A percentile compares a stretch with the other conserved stretches of the same genome.
Conservation (phyloP, 2,113 vertebrate species). For the Corynorhinus townsendii region DNA sequence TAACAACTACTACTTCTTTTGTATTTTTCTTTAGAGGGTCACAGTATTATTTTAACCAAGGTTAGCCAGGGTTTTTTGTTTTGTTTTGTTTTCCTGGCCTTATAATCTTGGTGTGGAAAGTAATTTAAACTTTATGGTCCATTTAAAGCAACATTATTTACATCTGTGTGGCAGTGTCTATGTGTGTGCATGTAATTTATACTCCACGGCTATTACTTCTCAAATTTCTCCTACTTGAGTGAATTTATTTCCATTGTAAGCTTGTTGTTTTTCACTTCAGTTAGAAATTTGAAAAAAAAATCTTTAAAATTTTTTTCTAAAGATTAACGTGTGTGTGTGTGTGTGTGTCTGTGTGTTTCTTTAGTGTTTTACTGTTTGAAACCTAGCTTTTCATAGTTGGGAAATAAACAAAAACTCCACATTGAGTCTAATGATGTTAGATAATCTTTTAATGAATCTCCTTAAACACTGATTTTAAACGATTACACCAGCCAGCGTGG, state of each 20-base stretch:
- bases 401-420: too few species aligned
- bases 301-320: too few species aligned
- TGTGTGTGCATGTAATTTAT: slow-evolving; percentile 50
- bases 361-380: too few species aligned
- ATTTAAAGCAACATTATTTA: slow-evolving; percentile 64
- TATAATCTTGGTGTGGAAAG: slow-evolving; percentile 49
- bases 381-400: too few species aligned
- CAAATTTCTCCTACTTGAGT: slow-evolving; percentile 51
- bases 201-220: not conserved
- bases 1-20: slow-evolving; percentile 48
- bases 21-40: slow-evolving; percentile 34
- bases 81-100: not conserved
- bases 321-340: too few species aligned
- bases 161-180: slow-evolving; percentile 34
- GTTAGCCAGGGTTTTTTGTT: not conserved
- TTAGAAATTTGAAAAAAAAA: too few species aligned
- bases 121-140: slow-evolving; percentile 68
- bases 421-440: too few species aligned
- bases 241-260: slow-evolving; percentile 35
- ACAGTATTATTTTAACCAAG: slow-evolving; percentile 62
- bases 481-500: too few species aligned
- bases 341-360: too few species aligned
- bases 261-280: not conserved
- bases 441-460: too few species aligned
- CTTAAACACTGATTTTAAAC: too few species aligned